These are phyloP conservation scores for Argyrosomus regius DNA, from an alignment of 2,797 vertebrate genomes.

Conservation along the genomic window DNA sequence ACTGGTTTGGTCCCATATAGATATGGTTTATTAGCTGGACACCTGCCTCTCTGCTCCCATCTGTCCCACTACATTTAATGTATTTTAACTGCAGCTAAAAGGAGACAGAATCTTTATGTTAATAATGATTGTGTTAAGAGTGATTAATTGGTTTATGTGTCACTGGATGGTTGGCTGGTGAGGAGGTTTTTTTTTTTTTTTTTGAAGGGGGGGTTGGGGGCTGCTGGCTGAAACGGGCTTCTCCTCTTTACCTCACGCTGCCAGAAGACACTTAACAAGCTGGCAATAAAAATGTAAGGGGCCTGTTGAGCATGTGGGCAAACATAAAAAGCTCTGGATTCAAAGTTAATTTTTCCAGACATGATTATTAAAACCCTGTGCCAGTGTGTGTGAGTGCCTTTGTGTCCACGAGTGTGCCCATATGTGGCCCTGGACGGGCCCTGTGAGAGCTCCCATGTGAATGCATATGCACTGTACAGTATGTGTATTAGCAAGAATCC, in stretches of 20 bases:
- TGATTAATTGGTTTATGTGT: slow-evolving; percentile 43
- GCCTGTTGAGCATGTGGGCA: slow-evolving; percentile 90
- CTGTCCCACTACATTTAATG: not conserved
- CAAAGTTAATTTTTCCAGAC: slow-evolving; percentile 89
- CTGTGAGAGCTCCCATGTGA: slow-evolving; percentile 44
- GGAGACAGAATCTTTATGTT: slow-evolving; percentile 17
- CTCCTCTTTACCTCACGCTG: slow-evolving; percentile 78
- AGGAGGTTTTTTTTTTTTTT: slow-evolving; percentile 10
- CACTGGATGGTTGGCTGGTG: slow-evolving; percentile 38
- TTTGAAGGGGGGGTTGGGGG: not conserved
- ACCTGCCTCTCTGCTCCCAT: slow-evolving; percentile 9
- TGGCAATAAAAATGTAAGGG: slow-evolving; percentile 88
- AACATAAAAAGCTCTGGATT: slow-evolving; percentile 88
- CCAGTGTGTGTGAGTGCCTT: slow-evolving; percentile 66
- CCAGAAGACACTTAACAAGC: slow-evolving; percentile 90
- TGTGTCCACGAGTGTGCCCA: slow-evolving; percentile 51
- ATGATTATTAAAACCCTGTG: slow-evolving; percentile 88
- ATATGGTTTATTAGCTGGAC: not conserved
- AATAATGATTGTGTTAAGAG: slow-evolving; percentile 33
- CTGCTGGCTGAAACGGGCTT: slow-evolving; percentile 52
- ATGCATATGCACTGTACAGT: slow-evolving; percentile 26
- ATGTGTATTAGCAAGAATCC: slow-evolving; percentile 57
- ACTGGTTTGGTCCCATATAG: not conserved
- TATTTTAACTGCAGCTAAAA: slow-evolving; percentile 1
- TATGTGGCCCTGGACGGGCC: slow-evolving; percentile 55